A percentile compares a stretch with the other conserved stretches of the same genome.
phyloP scores from a whole-genome alignment of 2,113 vertebrate species.

The Hypanus sabinus region DNA sequence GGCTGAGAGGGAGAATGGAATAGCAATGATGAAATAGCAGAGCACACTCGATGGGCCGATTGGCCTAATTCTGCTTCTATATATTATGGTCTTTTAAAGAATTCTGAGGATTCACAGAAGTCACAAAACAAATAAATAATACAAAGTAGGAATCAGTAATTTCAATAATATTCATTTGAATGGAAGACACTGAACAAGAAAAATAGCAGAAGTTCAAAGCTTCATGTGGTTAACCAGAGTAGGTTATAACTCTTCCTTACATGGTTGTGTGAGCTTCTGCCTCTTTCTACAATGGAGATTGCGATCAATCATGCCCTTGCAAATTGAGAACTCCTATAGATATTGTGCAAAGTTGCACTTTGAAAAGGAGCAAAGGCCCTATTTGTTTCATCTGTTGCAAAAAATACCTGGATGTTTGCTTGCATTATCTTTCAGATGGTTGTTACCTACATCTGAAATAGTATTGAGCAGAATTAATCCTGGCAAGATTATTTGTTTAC shows the following conservation, averaged over 20 bases:
- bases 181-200: too few species aligned
- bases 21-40: too few species aligned
- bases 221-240: not conserved
- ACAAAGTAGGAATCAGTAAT: too few species aligned
- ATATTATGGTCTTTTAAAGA: too few species aligned
- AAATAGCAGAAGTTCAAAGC: too few species aligned
- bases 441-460: not conserved
- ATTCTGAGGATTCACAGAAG: too few species aligned
- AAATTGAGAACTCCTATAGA: not conserved
- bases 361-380: not conserved
- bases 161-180: too few species aligned
- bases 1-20: too few species aligned
- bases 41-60: too few species aligned
- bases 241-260: not conserved
- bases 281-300: not conserved
- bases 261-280: too few species aligned
- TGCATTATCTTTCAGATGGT: not conserved
- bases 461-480: not conserved
- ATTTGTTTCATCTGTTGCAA: not conserved
- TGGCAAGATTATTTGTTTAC: not conserved
- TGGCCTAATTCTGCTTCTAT: too few species aligned
- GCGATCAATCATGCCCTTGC: not conserved
- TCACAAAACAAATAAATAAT: too few species aligned
- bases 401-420: not conserved
- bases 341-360: not conserved